Evolutionary conservation across 2,888 invertebrate genomes (phyloP).

Genomic region (Parnassius apollo): DNA sequence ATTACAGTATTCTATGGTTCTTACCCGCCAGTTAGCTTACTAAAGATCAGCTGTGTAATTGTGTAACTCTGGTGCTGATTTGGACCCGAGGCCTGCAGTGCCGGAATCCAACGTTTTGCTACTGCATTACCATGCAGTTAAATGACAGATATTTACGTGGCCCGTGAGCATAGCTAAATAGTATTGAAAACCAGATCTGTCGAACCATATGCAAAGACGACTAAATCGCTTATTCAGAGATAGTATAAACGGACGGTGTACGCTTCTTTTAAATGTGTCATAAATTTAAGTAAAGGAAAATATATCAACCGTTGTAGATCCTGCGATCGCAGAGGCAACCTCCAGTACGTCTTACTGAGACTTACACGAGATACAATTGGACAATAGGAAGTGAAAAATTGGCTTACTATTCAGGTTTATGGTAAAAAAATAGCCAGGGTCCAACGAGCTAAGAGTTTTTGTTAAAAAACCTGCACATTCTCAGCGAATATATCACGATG

Average conservation of each 20-base stretch:
- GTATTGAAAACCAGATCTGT: no score
- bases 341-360: slow-evolving; percentile 14
- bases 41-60: no score
- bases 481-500: not conserved
- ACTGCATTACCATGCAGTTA: no score
- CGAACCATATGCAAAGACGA: no score
- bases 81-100: no score
- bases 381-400: slow-evolving; percentile 16
- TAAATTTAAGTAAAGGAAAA: slow-evolving; percentile 24
- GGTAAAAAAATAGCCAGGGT: slow-evolving; percentile 13
- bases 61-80: no score
- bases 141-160: no score
- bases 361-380: slow-evolving; percentile 21
- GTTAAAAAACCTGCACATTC: slow-evolving; percentile 4
- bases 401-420: slow-evolving; percentile 17
- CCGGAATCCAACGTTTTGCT: no score
- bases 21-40: no score
- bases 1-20: no score
- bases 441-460: slow-evolving; percentile 10
- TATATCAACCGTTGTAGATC: slow-evolving; percentile 24
- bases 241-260: slow-evolving; percentile 22
- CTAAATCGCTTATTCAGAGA: not conserved
- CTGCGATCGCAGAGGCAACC: slow-evolving; percentile 16
- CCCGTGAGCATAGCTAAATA: no score
- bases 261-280: slow-evolving; percentile 15